These are phyloP conservation scores for Stenoptilia bipunctidactyla DNA, from an alignment of 2,888 invertebrate genomes.

Conservation along the genomic window DNA sequence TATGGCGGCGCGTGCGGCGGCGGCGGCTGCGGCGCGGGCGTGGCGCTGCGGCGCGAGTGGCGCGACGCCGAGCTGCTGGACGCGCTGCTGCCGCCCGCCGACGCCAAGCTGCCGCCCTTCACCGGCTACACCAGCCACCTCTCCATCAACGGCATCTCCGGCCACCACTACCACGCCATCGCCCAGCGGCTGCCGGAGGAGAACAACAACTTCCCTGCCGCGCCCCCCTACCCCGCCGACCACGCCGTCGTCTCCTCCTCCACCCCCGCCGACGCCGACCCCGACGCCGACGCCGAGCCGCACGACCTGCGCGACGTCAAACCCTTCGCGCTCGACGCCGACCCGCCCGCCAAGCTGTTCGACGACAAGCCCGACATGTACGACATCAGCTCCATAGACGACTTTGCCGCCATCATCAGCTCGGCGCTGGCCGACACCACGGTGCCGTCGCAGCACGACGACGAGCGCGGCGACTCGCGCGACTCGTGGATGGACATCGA, in stretches of 20 bases:
- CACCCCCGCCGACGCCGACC: conserved; percentile 74
- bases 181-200: conserved; percentile 82
- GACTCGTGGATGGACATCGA: conserved; percentile 92
- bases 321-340: conserved; percentile 69
- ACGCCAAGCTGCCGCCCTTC: conserved; percentile 89
- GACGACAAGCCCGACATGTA: conserved; percentile 73
- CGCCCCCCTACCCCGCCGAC: conserved; percentile 73
- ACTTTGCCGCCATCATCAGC: conserved; percentile 88
- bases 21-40: conserved; percentile 83
- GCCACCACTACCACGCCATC: conserved; percentile 89
- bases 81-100: conserved; percentile 79
- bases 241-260: conserved; percentile 82
- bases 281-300: conserved; percentile 72
- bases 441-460: conserved; percentile 79
- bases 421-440: conserved; percentile 92
- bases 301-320: conserved; percentile 73
- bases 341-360: conserved; percentile 63
- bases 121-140: conserved; percentile 88
- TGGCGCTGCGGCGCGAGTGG: conserved; percentile 48
- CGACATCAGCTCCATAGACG: conserved; percentile 83
- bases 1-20: conserved; percentile 65
- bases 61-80: conserved; percentile 78
- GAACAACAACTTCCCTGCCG: conserved; percentile 77
- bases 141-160: conserved; percentile 89
- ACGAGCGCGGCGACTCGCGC: conserved; percentile 78